Base-by-base conservation (phyloP, 2,888 invertebrate genomes). In the Hydroisotoma schaefferi region DNA sequence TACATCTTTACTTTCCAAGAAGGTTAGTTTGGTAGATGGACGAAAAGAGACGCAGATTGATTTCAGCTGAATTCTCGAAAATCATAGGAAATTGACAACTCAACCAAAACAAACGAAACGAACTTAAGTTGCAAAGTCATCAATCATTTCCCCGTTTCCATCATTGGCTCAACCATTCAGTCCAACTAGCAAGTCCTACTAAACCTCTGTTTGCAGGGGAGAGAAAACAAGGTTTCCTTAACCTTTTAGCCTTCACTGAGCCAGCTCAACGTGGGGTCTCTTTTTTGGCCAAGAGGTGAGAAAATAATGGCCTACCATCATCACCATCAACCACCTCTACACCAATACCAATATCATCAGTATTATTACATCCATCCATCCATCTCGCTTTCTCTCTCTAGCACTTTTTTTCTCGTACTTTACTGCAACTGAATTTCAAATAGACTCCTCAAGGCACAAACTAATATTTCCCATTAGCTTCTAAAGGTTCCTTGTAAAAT, bases 61-160 rank as follows among this genome's bases (percentile, higher is more conserved):
- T 52, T 52, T 52, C 22, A 37, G 33, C 3, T 22, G 37, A 52
- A 49, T 49, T 49, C 27, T 28, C 10, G 37, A 52, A 49, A 49
- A 49, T 49, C 28, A 49, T 49, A 28, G 49, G 49, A 49, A 37
- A 52, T 52, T 52, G 52, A 52, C 37, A 52, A 52, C 22, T 52
- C 22, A 52, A 52, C 22, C 37, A 52, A 52, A 52, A 37, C 33
- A 52, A 52, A 37, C 22, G 25, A 25, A 23, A 52, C 22, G 28
- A 18, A 38, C 28, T 49, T 28, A 27, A 25, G 37, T 52, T 29
- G 37, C 37, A 33, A 37, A 37, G 37, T 52, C 52, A 52, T 52
- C 52, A 52, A 52, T 52, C 52, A 52, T 52, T 52, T 23, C 37
- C 25, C 46, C 25, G 23, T 46, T 25, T 46, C 46, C 25, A 6